A percentile compares a stretch with the other conserved stretches of the same genome.
phyloP scores from a whole-genome alignment of 2,113 vertebrate species.

The Pluvialis apricaria region DNA sequence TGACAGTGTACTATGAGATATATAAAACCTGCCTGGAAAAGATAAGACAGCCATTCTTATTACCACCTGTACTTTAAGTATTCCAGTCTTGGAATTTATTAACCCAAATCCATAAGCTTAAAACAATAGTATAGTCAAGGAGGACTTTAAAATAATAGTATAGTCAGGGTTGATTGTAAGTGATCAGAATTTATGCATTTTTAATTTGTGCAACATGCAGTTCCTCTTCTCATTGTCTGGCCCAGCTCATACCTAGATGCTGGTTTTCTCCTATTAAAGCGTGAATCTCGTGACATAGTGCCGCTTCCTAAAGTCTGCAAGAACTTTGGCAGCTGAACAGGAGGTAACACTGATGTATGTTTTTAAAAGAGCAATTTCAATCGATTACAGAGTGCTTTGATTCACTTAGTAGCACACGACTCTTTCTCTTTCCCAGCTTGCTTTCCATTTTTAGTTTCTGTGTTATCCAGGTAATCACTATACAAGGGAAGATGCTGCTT shows the following conservation, averaged over 20 bases:
- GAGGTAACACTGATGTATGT: neutral
- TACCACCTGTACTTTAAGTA: neutral
- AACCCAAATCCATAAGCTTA: neutral
- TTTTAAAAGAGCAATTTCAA: neutral
- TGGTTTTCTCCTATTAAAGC: neutral
- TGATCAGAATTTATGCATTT: neutral
- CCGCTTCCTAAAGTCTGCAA: neutral
- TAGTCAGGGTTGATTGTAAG: neutral
- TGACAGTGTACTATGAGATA: neutral
- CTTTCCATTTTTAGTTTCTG: neutral
- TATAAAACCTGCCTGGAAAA: neutral
- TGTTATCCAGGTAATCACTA: neutral
- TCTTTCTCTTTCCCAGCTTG: neutral
- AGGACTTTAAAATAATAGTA: neutral
- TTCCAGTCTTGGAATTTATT: neutral
- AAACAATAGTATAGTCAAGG: neutral
- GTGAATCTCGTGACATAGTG: neutral
- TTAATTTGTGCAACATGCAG: neutral
- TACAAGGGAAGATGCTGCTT: neutral
- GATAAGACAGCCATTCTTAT: neutral
- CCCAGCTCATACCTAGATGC: neutral
- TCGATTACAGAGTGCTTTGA: neutral
- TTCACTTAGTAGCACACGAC: neutral
- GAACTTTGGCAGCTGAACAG: neutral
- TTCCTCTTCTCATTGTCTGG: neutral